Evolutionary conservation across 2,113 vertebrate species (phyloP).

Genomic region (Mobula hypostoma): DNA sequence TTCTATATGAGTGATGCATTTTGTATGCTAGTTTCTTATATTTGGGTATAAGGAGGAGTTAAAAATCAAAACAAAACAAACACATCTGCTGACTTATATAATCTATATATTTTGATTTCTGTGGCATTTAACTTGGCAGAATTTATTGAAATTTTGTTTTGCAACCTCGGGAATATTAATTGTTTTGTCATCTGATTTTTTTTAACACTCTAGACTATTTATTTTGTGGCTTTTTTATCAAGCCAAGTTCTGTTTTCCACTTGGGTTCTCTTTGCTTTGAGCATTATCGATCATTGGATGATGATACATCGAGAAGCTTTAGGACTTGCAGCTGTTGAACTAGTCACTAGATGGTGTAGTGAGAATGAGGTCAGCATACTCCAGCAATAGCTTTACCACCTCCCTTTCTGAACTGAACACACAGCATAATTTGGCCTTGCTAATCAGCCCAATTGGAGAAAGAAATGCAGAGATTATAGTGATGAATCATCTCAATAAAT

Average conservation of each 20-base stretch:
- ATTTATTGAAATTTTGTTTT: neutral
- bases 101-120: neutral
- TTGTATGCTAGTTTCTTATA: neutral
- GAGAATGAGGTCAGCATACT: neutral
- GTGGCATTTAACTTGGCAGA: neutral
- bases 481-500: neutral
- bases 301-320: neutral
- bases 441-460: neutral
- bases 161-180: neutral
- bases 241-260: neutral
- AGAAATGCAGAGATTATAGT: neutral
- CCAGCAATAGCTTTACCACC: neutral
- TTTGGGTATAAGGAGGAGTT: neutral
- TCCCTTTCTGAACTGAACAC: neutral
- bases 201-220: neutral
- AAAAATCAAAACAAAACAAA: neutral
- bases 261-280: neutral
- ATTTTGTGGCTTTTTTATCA: neutral
- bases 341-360: neutral
- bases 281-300: neutral
- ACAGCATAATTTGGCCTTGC: neutral
- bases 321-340: too few relatives aligned
- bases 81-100: neutral
- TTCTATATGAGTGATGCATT: neutral
- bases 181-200: neutral